Percentiles rank a stretch among this genome's conserved stretches.
Evolutionary conservation across 2,797 vertebrate species (phyloP).

Genomic region (Eupleurogrammus muticus): DNA sequence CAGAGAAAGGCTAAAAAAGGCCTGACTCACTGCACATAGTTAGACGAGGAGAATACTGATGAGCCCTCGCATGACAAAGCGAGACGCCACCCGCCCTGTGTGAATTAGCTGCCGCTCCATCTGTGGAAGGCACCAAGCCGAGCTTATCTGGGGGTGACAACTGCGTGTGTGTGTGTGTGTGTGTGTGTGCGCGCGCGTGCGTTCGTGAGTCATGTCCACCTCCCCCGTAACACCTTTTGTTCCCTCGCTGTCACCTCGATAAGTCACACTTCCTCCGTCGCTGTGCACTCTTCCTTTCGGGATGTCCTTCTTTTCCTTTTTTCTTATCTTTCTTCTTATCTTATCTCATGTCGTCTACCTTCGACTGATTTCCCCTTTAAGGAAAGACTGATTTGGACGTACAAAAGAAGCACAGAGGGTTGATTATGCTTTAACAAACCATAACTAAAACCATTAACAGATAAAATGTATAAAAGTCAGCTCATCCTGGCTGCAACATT

Average conservation of each 20-base stretch:
- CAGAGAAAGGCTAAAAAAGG: neutral
- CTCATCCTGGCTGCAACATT: too few species aligned
- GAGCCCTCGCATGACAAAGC: neutral
- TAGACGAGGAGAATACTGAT: neutral
- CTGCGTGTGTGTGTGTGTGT: neutral
- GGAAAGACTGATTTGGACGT: too few species aligned
- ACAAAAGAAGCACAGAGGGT: too few species aligned
- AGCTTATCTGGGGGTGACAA: conserved; percentile 3
- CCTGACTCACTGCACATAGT: neutral
- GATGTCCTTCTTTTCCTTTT: neutral
- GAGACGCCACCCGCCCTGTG: conserved; percentile 7
- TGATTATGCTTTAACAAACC: neutral
- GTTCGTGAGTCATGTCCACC: conserved; percentile 22
- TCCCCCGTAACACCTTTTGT: conserved; percentile 34
- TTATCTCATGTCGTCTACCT: neutral
- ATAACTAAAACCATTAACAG: neutral
- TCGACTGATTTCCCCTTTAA: neutral
- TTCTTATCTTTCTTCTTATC: neutral
- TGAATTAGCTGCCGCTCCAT: conserved; percentile 5
- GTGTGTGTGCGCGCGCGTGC: conserved; percentile 3
- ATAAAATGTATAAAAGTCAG: neutral
- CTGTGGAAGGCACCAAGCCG: conserved; percentile 4
- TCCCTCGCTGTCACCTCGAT: conserved; percentile 32
- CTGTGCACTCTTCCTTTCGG: neutral
- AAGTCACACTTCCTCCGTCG: conserved; percentile 33